Conservation (phyloP, 2,797 vertebrate genomes). For the Astyanax mexicanus region DNA sequence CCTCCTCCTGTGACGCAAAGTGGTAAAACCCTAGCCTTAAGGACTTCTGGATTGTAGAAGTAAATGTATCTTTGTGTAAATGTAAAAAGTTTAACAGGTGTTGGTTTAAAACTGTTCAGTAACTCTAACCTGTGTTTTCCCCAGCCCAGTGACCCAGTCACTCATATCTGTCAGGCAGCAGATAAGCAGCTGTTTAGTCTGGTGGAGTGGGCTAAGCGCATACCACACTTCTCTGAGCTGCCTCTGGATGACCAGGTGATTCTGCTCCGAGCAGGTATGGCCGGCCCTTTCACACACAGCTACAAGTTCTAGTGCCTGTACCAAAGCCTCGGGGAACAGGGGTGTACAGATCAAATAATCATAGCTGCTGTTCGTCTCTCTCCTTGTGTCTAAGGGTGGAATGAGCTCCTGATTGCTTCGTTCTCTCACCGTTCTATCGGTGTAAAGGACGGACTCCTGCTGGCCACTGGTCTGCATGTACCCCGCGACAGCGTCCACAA, state of each 20-base stretch:
- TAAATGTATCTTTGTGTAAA: no score
- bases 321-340: no score
- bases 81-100: no score
- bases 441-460: slow-evolving; percentile 91
- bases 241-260: slow-evolving; percentile 98
- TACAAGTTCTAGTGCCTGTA: no score
- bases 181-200: slow-evolving; percentile 98
- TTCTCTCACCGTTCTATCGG: slow-evolving; percentile 97
- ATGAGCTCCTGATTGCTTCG: slow-evolving; percentile 95
- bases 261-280: slow-evolving; percentile 92
- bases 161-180: slow-evolving; percentile 98
- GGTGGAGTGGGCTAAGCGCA: slow-evolving; percentile 98
- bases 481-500: slow-evolving; percentile 89
- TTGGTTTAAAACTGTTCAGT: neutral
- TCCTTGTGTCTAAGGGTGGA: slow-evolving; percentile 86
- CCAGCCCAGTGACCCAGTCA: slow-evolving; percentile 95
- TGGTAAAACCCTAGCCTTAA: no score
- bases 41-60: no score
- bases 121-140: slow-evolving; percentile 43
- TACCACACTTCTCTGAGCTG: slow-evolving; percentile 96
- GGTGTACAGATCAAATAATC: no score
- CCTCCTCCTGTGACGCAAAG: no score
- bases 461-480: slow-evolving; percentile 92
- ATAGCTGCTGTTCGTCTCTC: neutral
- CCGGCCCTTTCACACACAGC: no score